Evolutionary conservation across 1,140 invertebrate genomes (phyloP), one percentile per base, ranked within the genome.

Genomic region (Paraescarpia echinospica): DNA sequence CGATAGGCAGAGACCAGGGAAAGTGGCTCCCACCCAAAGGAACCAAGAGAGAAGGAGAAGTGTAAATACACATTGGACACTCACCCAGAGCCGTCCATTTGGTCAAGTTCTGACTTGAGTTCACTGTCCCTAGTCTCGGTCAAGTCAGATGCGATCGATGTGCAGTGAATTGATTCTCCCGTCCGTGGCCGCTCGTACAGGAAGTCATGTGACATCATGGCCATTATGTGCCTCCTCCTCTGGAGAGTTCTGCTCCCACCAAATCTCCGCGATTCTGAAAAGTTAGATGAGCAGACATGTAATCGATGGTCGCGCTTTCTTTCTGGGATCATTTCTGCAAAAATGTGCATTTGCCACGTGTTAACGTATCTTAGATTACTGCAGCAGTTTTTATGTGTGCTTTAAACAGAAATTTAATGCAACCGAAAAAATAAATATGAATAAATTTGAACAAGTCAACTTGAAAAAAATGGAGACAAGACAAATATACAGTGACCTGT

Each of bases 121-220:
- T 90, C 89, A 34, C 35, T 34, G 27, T 90, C 89, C n/a, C 89
- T n/a, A 5, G 18, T 35, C 14, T 90, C 89, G 18, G 89, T 90
- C 34, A 34, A 22, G 35, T 90, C 89, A 31, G 89, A 90, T 34
- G 89, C 89, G 33, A 90, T 35, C 2, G 89, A 90, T 33, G 89
- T 90, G n/a, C 35, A 35, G 33, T 90, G 89, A 34, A 90, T 90
- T 22, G 89, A 90, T n/a, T 90, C 89, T 34, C 34, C 89, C 0
- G 89, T 90, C 89, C 33, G 89, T 33, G 89, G 89, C 89, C 89
- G 89, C 18, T 90, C 89, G 14, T 35, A 34, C 89, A 90, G 33
- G 8, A 34, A 90, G 18, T 90, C 89, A 34, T 90, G 33, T 34
- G 33, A 34, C 89, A 90, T 34, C 33, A 34, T 90, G 34, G 33